phyloP scores from a whole-genome alignment of 2,113 vertebrate genomes.

The Grallaria varia region DNA sequence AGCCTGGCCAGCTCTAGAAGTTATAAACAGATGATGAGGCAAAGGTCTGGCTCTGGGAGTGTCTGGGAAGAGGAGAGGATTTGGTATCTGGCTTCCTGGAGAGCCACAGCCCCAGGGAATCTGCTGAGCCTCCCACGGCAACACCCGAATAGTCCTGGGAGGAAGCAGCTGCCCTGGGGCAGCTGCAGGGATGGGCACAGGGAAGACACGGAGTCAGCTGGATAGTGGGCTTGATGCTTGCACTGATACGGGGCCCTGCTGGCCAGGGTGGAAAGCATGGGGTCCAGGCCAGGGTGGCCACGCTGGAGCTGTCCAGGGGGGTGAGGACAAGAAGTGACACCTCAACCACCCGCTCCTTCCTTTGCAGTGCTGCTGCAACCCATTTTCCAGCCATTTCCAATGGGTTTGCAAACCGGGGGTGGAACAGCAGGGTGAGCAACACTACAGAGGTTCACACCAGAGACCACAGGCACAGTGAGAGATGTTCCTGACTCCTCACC shows the following conservation, averaged over 20 bases:
- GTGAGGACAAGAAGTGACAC: background rate
- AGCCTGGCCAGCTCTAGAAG: conserved; percentile 28
- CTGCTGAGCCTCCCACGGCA: conserved; percentile 18
- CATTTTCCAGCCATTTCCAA: background rate
- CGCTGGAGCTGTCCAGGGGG: background rate
- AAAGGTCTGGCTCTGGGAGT: conserved; percentile 30
- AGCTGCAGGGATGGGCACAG: background rate
- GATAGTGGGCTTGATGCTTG: background rate
- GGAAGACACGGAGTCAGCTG: background rate
- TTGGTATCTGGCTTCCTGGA: conserved; percentile 57
- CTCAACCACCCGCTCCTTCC: rapidly evolving
- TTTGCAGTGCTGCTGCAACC: rapidly evolving
- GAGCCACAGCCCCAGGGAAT: conserved; percentile 33
- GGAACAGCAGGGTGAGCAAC: background rate
- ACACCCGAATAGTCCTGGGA: background rate
- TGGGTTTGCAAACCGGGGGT: background rate
- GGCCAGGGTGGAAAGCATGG: background rate
- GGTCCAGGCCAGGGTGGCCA: background rate
- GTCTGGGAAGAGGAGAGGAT: conserved; percentile 43
- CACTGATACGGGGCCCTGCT: rapidly evolving
- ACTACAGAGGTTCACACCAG: background rate
- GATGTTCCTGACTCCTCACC: background rate
- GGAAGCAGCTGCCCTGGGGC: conserved; percentile 3
- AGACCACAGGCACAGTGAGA: background rate
- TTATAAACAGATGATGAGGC: conserved; percentile 67